These are phyloP conservation scores for Notodonta dromedarius DNA, from an alignment of 2,888 invertebrate genomes.

Conservation along the genomic window DNA sequence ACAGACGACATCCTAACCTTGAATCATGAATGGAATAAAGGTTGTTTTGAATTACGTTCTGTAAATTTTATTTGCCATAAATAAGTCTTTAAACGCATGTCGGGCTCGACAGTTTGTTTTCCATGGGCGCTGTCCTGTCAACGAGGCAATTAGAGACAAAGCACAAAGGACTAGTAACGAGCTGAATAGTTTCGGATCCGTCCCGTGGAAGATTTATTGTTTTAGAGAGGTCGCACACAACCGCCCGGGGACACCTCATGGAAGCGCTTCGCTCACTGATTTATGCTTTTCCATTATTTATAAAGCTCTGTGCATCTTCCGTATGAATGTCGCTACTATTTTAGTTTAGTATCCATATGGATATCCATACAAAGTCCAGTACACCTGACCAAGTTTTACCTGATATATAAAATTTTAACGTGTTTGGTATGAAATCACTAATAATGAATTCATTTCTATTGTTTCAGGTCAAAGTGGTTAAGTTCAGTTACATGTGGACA, in stretches of 20 bases:
- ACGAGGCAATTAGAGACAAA: constrained; percentile 55
- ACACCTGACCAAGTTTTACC: background rate
- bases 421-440: constrained; percentile 10
- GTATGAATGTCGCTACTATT: constrained; percentile 11
- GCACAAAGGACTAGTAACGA: constrained; percentile 47
- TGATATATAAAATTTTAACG: background rate
- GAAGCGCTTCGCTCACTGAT: constrained; percentile 33
- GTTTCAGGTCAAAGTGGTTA: constrained; percentile 99
- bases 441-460: constrained; percentile 50
- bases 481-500: constrained; percentile 99
- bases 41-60: constrained; percentile 32
- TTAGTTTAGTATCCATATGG: background rate
- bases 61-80: constrained; percentile 64
- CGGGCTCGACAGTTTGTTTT: constrained; percentile 46
- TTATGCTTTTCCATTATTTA: constrained; percentile 37
- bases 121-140: constrained; percentile 46
- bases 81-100: constrained; percentile 58
- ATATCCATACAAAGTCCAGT: constrained; percentile 3
- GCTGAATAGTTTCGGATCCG: constrained; percentile 44
- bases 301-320: constrained; percentile 22
- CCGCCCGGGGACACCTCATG: constrained; percentile 40
- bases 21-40: constrained; percentile 47
- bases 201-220: constrained; percentile 52
- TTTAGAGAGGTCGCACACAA: constrained; percentile 29
- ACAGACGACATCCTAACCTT: constrained; percentile 52